Evolutionary conservation across 2,113 vertebrate genomes (phyloP), one percentile per base, ranked within the genome.

Genomic region (Asarcornis scutulata): DNA sequence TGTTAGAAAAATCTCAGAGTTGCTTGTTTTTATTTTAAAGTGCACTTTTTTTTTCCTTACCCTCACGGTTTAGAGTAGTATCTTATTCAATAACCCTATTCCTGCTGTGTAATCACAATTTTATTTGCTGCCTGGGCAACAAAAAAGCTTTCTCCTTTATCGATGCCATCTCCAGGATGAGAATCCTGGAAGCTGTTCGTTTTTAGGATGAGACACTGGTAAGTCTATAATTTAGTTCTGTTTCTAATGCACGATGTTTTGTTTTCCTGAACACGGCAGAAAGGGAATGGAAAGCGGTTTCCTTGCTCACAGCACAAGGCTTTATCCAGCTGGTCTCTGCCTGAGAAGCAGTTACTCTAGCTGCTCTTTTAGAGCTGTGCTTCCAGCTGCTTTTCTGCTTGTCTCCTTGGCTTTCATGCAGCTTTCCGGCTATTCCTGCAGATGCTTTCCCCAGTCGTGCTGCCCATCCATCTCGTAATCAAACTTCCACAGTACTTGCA

Each of bases 351-450:
- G 36, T 95, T 92, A 56, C 42, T 89, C 23, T 78, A 67, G 44
- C 40, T 38, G 64, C 80, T 89, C 56, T 86, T 93, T 72, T 52
- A 56, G 83, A 81, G 42, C 89, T 89, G 53, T 84, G 32, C 66
- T 96, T 95, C 86, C 86, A 95, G 84, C 84, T 91, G 86, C 73
- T 96, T 91, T 91, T 89, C 69, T 91, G 73, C 86, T 93, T 72
- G 66, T 79, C 86, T 87, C 27, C 34, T 84, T 73, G 34, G 77
- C 58, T 97, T 91, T 87, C 48, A 53, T 3, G 11, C 60, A 93
- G 77, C 48, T 95, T 95, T 92, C 71, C 87, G 56, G 79, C 73
- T 95, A 0, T 64, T 95, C 58, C 71, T 91, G 69, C 1, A 3
- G 89, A 91, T 95, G 48, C 71, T 93, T 93, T 84, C 58, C 53